Evolutionary conservation across 92 coral and sea anemone species (phyloP).

Genomic region (Umimayanthus chanpuru): DNA sequence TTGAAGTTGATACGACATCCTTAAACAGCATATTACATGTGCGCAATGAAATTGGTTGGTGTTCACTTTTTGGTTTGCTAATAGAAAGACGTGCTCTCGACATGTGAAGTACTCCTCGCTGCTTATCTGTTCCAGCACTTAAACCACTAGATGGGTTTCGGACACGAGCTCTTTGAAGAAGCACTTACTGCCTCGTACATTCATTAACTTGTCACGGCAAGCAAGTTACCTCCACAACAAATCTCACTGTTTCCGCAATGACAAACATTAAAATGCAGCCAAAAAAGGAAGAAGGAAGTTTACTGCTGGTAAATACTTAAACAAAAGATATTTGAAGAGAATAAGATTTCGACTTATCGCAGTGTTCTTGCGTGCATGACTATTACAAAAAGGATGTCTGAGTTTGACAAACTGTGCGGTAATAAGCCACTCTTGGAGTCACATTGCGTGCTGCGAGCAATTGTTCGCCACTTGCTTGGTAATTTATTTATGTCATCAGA

Average conservation of each 20-base stretch:
- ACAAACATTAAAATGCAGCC: not conserved
- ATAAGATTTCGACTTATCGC: not conserved
- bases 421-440: not conserved
- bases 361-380: not conserved
- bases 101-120: slow-evolving; percentile 17
- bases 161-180: slow-evolving; percentile 14
- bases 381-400: not conserved
- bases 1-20: not conserved
- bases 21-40: not conserved
- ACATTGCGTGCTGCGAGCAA: slow-evolving; percentile 38
- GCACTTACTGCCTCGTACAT: slow-evolving; percentile 6
- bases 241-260: not conserved
- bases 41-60: not conserved
- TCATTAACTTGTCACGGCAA: slow-evolving; percentile 40
- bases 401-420: not conserved
- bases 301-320: not conserved
- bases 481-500: slow-evolving; percentile 36
- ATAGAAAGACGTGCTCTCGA: slow-evolving; percentile 9
- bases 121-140: slow-evolving; percentile 35
- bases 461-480: not conserved
- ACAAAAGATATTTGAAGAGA: not conserved
- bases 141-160: slow-evolving; percentile 1
- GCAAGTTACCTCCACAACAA: not conserved
- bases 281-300: not conserved
- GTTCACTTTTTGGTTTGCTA: too few species aligned